Base-by-base conservation (phyloP, 2,797 vertebrate species). In the Mallotus villosus region DNA sequence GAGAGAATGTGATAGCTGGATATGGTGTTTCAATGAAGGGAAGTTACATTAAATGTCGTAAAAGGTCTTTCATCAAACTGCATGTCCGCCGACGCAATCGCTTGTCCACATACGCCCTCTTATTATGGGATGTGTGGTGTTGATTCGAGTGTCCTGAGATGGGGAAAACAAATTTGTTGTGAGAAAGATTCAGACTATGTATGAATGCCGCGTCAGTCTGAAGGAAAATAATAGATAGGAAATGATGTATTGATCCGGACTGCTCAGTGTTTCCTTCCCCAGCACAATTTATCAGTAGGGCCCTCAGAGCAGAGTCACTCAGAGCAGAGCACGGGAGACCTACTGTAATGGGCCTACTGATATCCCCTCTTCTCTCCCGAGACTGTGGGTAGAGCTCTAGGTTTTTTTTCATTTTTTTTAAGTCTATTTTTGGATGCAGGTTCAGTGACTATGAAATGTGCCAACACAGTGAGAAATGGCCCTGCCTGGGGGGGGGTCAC, bases 401-500 rank as follows among this genome's bases (percentile, higher is more conserved):
- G n/a, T n/a, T n/a, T 37, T 84, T 86, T 21, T 25, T 81, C 77
- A 78, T 63, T 82, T 88, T 41, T 41, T 41, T 41, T 0, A 53
- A 53, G 51, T 53, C 87, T 92, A 91, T 91, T 87, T 93, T 91
- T 85, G 90, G 82, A 82, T 78, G 80, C 81, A 87, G 86, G 85
- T 91, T 91, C 89, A 92, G 81, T 91, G 88, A 87, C 86, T 90
- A 89, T 90, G 80, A 90, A 90, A 90, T 91, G 85, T 89, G 85
- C 85, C 88, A 89, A 90, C 86, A 88, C 84, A 84, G 78, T 76
- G 81, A 90, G 88, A 88, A 86, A 86, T 87, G 78, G 82, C 81
- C 81, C 81, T 82, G 84, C 87, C 86, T 19, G 51, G 4, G 82
- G 82, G 41, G 59, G 83, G 82, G 69, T 77, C 82, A 82, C 73